These are phyloP conservation scores for Anoplophora glabripennis DNA, from an alignment of 1,140 invertebrate species.

Conservation along the genomic window DNA sequence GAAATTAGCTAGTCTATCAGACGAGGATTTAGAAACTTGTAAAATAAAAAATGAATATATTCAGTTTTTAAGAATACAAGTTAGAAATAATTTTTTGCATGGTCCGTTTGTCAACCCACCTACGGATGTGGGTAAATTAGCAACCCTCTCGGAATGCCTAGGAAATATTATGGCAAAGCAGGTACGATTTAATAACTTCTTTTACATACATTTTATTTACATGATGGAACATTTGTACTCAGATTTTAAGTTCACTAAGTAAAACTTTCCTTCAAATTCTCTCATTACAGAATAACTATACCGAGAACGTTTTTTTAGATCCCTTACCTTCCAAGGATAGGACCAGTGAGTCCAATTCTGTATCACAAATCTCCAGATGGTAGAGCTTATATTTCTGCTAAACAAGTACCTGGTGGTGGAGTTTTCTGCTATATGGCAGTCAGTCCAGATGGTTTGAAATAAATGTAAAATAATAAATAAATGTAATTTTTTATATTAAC, in stretches of 20 bases:
- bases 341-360: conserved; percentile 51
- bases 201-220: background rate
- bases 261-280: background rate
- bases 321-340: conserved; percentile 48
- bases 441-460: conserved; percentile 48
- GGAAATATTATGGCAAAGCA: conserved; percentile 46
- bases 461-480: background rate
- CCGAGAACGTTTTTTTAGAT: conserved; percentile 31
- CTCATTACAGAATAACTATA: background rate
- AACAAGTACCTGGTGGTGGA: conserved; percentile 51
- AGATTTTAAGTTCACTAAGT: background rate
- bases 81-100: conserved; percentile 49
- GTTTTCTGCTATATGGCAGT: conserved; percentile 56
- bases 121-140: conserved; percentile 37
- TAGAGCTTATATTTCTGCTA: conserved; percentile 51
- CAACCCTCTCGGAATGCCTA: conserved; percentile 48
- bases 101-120: conserved; percentile 50
- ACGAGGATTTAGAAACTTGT: conserved; percentile 47
- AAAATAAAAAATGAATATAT: conserved; percentile 53
- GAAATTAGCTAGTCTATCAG: conserved; percentile 46
- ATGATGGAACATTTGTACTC: background rate
- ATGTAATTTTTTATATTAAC: background rate
- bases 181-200: conserved; percentile 19
- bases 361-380: conserved; percentile 52
- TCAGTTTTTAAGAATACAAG: conserved; percentile 53